phyloP scores from a whole-genome alignment of 2,797 vertebrate genomes.

The Gymnothorax javanicus region DNA sequence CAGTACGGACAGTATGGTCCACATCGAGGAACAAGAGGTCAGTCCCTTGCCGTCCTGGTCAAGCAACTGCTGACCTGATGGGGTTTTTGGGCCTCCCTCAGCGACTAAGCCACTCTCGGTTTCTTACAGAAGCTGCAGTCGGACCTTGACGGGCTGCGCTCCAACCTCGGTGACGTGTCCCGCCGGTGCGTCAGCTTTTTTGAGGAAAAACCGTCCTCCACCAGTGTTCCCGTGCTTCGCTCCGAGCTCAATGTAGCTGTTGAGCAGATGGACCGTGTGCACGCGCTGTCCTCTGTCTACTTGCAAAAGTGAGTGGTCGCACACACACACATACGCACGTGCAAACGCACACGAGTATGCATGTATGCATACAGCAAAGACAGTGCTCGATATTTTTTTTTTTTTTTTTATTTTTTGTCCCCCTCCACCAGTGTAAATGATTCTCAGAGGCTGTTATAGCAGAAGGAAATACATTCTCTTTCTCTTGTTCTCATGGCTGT shows the following conservation, averaged over 20 bases:
- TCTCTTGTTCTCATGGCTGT: slow-evolving; percentile 11
- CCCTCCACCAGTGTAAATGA: not conserved
- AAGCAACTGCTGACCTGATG: not conserved
- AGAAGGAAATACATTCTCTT: not conserved
- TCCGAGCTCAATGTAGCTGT: slow-evolving; percentile 85
- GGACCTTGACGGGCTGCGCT: slow-evolving; percentile 78
- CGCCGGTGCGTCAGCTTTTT: slow-evolving; percentile 85
- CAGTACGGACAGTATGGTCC: slow-evolving; percentile 70
- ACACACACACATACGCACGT: not conserved
- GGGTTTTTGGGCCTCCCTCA: not conserved
- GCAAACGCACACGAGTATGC: not conserved
- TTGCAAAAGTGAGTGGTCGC: slow-evolving; percentile 85
- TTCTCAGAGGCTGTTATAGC: not conserved
- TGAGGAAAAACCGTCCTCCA: slow-evolving; percentile 81
- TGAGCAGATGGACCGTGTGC: slow-evolving; percentile 82
- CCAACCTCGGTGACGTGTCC: slow-evolving; percentile 76
- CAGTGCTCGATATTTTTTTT: not conserved
- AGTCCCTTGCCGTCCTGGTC: slow-evolving; percentile 40
- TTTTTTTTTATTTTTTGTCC: not conserved
- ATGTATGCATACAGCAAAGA: not conserved
- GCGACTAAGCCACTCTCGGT: not conserved
- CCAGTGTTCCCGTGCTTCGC: slow-evolving; percentile 77
- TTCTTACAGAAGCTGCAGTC: slow-evolving; percentile 73
- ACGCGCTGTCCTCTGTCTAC: slow-evolving; percentile 85
- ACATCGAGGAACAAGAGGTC: slow-evolving; percentile 90